Evolutionary conservation across 2,113 vertebrate species (phyloP).

Genomic region (Anhinga anhinga): DNA sequence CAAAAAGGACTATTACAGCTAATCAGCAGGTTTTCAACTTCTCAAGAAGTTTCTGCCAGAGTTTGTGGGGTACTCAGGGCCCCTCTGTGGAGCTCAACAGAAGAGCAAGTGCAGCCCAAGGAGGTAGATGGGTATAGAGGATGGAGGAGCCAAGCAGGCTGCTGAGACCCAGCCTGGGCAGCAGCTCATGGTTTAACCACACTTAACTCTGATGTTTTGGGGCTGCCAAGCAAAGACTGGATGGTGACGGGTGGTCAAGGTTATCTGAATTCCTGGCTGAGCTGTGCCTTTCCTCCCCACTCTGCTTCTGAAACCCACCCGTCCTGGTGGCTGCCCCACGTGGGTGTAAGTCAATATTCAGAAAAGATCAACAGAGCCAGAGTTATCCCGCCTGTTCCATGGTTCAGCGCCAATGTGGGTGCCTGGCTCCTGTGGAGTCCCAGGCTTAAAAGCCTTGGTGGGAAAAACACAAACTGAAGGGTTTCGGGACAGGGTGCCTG

Average conservation of each 20-base stretch:
- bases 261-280: neutral
- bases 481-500: neutral
- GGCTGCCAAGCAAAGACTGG: accelerated
- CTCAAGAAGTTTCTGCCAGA: slow-evolving; percentile 4
- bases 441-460: neutral
- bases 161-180: neutral
- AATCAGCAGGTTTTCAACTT: slow-evolving; percentile 61
- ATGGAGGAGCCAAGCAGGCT: neutral
- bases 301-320: neutral
- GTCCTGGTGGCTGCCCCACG: neutral
- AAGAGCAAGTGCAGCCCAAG: neutral
- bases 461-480: neutral
- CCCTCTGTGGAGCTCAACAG: neutral
- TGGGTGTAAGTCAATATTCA: neutral
- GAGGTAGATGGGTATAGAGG: neutral
- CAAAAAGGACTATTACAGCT: slow-evolving; percentile 41
- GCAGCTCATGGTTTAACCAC: neutral
- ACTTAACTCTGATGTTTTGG: neutral
- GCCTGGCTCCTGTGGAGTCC: neutral
- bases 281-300: neutral
- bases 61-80: neutral
- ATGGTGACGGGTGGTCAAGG: neutral
- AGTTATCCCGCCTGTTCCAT: accelerated
- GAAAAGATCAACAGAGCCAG: neutral
- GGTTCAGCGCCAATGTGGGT: neutral